Evolutionary conservation across 1,140 invertebrate species (phyloP).

Genomic region (Arctopsyche grandis): DNA sequence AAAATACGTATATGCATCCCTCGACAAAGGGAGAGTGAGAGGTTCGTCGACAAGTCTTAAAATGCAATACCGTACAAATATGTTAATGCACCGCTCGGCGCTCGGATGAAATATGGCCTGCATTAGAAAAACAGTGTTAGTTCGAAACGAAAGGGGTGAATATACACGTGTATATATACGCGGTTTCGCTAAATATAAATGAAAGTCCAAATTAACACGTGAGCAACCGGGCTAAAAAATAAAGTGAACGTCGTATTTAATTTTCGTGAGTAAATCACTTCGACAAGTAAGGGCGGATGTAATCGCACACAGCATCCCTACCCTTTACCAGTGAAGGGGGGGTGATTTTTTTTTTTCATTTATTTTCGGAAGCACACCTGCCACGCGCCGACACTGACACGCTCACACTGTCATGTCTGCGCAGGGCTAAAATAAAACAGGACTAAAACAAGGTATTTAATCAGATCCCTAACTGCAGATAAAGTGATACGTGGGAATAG

Average conservation of each 20-base stretch:
- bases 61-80: constrained; percentile 3
- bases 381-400: constrained; percentile 36
- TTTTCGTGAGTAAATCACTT: constrained; percentile 53
- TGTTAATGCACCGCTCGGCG: constrained; percentile 17
- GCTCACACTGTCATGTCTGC: not conserved
- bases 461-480: too few relatives aligned
- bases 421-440: too few relatives aligned
- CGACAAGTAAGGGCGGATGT: constrained; percentile 53
- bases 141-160: not conserved
- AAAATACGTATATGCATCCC: not conserved
- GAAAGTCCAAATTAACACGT: not conserved
- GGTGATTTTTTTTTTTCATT: constrained; percentile 48
- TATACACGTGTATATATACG: not conserved
- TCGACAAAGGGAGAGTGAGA: not conserved
- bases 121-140: not conserved
- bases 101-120: not conserved
- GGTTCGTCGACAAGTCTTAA: not conserved
- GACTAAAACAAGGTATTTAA: too few relatives aligned
- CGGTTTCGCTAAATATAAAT: constrained; percentile 4
- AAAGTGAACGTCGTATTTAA: constrained; percentile 43
- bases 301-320: constrained; percentile 44
- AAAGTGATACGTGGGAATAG: too few relatives aligned
- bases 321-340: constrained; percentile 21
- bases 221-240: constrained; percentile 35
- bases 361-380: constrained; percentile 52